A percentile compares a stretch with the other conserved stretches of the same genome.
Conservation (phyloP, 2,113 vertebrate species). For the Podarcis muralis region DNA sequence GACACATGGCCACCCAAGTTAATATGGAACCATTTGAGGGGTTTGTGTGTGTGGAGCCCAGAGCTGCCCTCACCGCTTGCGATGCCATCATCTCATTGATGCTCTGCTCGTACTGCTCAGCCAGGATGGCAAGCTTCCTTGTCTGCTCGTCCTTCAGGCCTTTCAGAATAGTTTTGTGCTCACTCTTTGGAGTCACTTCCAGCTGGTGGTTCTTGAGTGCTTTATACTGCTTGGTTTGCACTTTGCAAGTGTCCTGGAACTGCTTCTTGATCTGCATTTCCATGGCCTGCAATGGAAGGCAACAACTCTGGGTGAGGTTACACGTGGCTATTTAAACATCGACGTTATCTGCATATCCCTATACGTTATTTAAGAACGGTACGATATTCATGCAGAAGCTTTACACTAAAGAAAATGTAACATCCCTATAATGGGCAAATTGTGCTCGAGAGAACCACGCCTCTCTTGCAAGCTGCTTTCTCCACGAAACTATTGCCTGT, state of each 20-base stretch:
- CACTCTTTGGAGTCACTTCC: constrained; percentile 97
- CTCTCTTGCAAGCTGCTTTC: too few relatives aligned
- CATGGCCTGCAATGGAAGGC: constrained; percentile 83
- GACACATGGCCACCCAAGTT: too few relatives aligned
- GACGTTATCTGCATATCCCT: neutral
- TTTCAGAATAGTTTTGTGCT: constrained; percentile 98
- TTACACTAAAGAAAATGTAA: neutral
- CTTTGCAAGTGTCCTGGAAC: constrained; percentile 99
- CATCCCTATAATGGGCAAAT: neutral
- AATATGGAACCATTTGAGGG: too few relatives aligned
- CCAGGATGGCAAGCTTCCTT: constrained; percentile 96
- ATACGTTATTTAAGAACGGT: neutral
- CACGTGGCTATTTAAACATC: neutral
- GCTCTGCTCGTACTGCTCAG: constrained; percentile 99
- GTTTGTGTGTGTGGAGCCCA: neutral
- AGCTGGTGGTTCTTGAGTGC: constrained; percentile 99
- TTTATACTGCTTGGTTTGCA: constrained; percentile 99
- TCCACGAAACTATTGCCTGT: neutral
- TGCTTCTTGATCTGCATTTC: constrained; percentile 99
- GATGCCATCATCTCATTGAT: constrained; percentile 99
- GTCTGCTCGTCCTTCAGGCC: constrained; percentile 99
- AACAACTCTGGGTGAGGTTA: neutral
- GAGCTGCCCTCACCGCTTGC: constrained; percentile 85
- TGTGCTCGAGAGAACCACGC: too few relatives aligned
- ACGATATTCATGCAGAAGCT: neutral